Percentiles rank a stretch among this genome's conserved stretches.
These are phyloP conservation scores for Dreissena polymorpha DNA, from an alignment of 1,140 invertebrate genomes.

Conservation along the genomic window DNA sequence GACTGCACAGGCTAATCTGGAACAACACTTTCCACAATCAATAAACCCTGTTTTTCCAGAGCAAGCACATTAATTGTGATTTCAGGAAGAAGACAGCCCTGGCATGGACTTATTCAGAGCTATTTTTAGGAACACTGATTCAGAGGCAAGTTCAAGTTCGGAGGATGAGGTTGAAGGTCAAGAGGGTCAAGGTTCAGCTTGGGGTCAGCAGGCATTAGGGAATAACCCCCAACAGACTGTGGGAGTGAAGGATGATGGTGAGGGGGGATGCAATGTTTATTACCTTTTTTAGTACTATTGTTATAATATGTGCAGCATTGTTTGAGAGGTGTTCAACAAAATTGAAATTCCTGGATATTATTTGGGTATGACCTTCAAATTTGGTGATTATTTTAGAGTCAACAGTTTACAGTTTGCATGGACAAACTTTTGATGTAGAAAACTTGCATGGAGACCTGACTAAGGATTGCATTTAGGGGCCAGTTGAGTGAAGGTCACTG, in stretches of 20 bases:
- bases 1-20: too few relatives aligned
- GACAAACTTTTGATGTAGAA: too few relatives aligned
- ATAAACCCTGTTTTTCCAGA: too few relatives aligned
- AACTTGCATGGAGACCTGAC: too few relatives aligned
- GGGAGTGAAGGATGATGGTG: background rate
- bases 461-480: too few relatives aligned
- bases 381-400: too few relatives aligned
- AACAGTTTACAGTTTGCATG: too few relatives aligned
- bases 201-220: background rate
- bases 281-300: background rate
- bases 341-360: background rate
- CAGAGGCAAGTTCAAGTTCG: conserved; percentile 70
- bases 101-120: conserved; percentile 82
- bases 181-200: background rate
- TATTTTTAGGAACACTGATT: conserved; percentile 81
- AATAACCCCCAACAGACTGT: background rate
- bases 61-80: too few relatives aligned
- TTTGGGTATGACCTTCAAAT: background rate
- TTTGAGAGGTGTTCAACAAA: background rate
- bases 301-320: too few relatives aligned
- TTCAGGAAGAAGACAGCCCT: conserved; percentile 69
- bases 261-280: background rate
- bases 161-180: conserved; percentile 62
- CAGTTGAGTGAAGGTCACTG: too few relatives aligned
- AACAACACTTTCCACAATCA: too few relatives aligned